phyloP scores from a whole-genome alignment of 2,797 vertebrate genomes.

The Sphenodon punctatus region DNA sequence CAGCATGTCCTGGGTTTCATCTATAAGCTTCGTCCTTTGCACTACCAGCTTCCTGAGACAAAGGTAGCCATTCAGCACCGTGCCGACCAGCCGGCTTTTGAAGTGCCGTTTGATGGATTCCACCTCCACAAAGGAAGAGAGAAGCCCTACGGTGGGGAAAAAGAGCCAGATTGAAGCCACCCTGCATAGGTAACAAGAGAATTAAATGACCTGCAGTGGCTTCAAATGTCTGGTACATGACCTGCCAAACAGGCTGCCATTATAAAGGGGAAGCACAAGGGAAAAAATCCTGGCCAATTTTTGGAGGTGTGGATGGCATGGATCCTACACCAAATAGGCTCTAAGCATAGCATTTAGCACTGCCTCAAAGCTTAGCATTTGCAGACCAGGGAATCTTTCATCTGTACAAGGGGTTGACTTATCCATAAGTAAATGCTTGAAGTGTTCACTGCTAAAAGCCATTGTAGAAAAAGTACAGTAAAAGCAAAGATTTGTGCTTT shows the following conservation, averaged over 20 bases:
- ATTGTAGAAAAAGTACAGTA: not conserved
- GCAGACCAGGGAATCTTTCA: not conserved
- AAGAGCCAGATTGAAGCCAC: not conserved
- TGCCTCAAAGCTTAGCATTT: not conserved
- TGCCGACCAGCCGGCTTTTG: conserved; percentile 97
- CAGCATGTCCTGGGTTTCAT: conserved; percentile 99
- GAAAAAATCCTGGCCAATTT: not conserved
- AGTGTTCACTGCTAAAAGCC: not conserved
- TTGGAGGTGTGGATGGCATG: not conserved
- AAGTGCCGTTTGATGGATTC: conserved; percentile 98
- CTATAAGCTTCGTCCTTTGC: conserved; percentile 96
- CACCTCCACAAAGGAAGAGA: conserved; percentile 98
- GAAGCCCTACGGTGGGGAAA: conserved; percentile 79
- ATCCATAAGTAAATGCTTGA: no score
- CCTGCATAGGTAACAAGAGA: not conserved
- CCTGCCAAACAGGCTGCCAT: not conserved
- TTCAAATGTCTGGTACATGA: not conserved
- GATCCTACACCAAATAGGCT: not conserved
- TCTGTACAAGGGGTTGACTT: no score
- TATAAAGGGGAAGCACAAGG: not conserved
- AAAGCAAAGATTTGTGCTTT: not conserved
- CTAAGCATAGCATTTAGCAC: not conserved
- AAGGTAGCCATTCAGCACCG: conserved; percentile 95
- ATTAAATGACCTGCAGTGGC: not conserved
- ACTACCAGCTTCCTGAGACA: conserved; percentile 96